phyloP scores from a whole-genome alignment of 2,113 vertebrate species.

The Heterotilapia buettikoferi region DNA sequence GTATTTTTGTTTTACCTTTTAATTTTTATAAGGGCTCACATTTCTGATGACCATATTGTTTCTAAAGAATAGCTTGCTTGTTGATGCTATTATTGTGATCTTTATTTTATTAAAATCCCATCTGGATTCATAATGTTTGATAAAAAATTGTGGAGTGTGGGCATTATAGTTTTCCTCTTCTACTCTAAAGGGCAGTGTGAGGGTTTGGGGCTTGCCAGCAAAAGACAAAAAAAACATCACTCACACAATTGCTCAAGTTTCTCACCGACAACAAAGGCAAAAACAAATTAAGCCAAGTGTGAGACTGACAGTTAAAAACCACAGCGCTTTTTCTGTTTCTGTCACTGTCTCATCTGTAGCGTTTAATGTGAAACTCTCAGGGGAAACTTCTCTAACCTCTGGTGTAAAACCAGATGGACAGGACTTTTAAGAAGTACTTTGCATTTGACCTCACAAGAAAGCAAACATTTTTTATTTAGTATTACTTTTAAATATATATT shows the following conservation, averaged over 20 bases:
- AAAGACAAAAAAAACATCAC: background rate
- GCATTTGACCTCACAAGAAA: background rate
- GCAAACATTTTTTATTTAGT: background rate
- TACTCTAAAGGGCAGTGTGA: background rate
- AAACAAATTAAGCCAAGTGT: background rate
- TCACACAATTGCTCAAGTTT: background rate
- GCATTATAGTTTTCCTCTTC: background rate
- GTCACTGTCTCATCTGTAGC: background rate
- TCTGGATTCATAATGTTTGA: background rate
- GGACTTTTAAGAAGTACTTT: background rate
- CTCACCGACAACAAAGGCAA: background rate
- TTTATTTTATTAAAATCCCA: background rate
- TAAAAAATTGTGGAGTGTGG: fast-evolving
- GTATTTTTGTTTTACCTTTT: background rate
- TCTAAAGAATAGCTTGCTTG: background rate
- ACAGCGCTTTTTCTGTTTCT: background rate
- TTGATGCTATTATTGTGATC: background rate
- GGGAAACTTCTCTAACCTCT: background rate
- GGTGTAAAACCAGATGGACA: background rate
- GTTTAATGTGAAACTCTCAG: background rate
- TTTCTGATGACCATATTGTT: fast-evolving
- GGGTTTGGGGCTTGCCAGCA: background rate
- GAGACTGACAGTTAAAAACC: background rate
- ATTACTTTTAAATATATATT: background rate
- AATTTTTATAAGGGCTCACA: background rate